These are phyloP conservation scores for Myopa tessellatipennis DNA, from an alignment of 2,888 invertebrate genomes.

Conservation along the genomic window DNA sequence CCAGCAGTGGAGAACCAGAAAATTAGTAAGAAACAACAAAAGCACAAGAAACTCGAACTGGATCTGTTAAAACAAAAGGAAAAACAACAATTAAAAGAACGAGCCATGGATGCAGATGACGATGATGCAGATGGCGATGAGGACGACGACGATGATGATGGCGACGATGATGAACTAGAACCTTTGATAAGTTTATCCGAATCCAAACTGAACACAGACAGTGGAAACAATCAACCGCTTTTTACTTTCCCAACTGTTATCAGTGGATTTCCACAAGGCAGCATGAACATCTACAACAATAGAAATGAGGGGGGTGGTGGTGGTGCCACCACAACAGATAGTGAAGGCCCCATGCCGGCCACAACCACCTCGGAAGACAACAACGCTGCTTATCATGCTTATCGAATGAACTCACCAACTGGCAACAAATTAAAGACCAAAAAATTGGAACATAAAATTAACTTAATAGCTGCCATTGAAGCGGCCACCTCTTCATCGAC, in stretches of 20 bases:
- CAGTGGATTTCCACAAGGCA: not conserved
- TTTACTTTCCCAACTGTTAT: not conserved
- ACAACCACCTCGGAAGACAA: conserved; percentile 61
- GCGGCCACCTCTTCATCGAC: conserved; percentile 63
- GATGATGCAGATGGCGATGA: conserved; percentile 58
- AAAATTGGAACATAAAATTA: conserved; percentile 64
- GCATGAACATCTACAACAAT: not conserved
- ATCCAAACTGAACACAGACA: conserved; percentile 50
- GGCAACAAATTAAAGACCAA: conserved; percentile 61
- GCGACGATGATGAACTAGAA: conserved; percentile 65
- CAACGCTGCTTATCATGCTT: conserved; percentile 35
- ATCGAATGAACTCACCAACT: conserved; percentile 33
- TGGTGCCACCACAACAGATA: conserved; percentile 56
- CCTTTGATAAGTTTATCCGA: conserved; percentile 64
- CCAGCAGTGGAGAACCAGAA: conserved; percentile 55
- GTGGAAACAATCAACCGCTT: conserved; percentile 11
- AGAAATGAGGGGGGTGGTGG: conserved; percentile 44
- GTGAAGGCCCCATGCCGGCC: conserved; percentile 61
- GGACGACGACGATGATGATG: conserved; percentile 49
- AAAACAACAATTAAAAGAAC: conserved; percentile 4
- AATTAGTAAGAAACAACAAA: conserved; percentile 60
- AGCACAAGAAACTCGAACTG: conserved; percentile 49
- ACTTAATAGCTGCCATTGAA: conserved; percentile 62
- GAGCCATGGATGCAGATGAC: conserved; percentile 40
- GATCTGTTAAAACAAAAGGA: conserved; percentile 40